Conservation (phyloP, 2,797 vertebrate genomes). For the Perodicticus potto region DNA sequence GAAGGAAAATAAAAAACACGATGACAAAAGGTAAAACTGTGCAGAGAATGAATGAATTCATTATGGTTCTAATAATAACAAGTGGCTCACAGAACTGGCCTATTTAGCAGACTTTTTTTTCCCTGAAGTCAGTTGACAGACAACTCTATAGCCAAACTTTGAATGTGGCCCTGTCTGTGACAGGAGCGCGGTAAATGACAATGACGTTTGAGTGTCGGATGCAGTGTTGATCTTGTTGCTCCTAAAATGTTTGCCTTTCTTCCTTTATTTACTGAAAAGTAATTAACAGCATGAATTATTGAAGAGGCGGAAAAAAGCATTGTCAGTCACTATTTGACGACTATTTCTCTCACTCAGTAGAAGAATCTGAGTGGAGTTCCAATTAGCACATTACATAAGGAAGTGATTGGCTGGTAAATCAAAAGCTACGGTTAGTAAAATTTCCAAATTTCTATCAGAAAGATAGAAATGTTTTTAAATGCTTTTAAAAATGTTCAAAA, state of each 20-base stretch:
- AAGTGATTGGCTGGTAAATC: background rate
- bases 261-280: background rate
- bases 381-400: background rate
- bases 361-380: background rate
- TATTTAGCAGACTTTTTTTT: background rate
- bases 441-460: background rate
- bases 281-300: background rate
- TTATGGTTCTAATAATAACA: constrained; percentile 8
- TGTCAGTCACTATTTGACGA: background rate
- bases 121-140: background rate
- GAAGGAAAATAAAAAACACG: constrained; percentile 33
- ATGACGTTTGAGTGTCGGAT: background rate
- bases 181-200: no score
- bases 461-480: no score
- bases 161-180: background rate
- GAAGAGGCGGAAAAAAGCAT: background rate
- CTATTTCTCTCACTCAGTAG: background rate
- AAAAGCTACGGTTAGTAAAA: background rate
- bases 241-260: background rate
- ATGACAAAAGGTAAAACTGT: constrained; percentile 25
- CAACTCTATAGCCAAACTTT: background rate
- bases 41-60: constrained; percentile 34
- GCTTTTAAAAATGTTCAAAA: background rate
- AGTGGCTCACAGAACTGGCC: background rate
- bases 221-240: background rate